Evolutionary conservation across 2,113 vertebrate species (phyloP).

Genomic region (Neodontobutis hainanensis): DNA sequence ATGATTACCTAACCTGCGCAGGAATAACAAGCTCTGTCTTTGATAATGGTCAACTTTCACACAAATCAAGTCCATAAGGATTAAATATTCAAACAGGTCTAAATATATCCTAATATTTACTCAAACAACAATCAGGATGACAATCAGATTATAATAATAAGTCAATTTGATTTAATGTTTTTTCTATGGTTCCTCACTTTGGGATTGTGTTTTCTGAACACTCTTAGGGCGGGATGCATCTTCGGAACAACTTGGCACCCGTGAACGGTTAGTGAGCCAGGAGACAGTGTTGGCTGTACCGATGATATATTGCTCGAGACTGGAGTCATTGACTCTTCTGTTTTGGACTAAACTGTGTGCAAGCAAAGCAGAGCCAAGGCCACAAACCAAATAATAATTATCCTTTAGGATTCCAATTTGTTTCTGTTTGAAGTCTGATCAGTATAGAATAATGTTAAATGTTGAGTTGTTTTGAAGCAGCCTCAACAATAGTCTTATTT

Average conservation of each 20-base stretch:
- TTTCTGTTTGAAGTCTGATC: neutral
- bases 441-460: constrained; percentile 23
- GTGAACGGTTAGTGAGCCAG: constrained; percentile 4
- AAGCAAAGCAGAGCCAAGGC: neutral
- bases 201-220: constrained; percentile 13
- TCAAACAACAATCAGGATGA: too few relatives aligned
- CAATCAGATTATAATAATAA: too few relatives aligned
- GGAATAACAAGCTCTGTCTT: too few relatives aligned
- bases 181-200: neutral
- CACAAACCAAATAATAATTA: constrained; percentile 8
- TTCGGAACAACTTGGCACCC: constrained; percentile 17
- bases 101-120: too few relatives aligned
- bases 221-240: neutral
- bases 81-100: too few relatives aligned
- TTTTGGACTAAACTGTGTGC: constrained; percentile 18
- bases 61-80: too few relatives aligned
- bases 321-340: constrained; percentile 18
- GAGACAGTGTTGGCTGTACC: constrained; percentile 9
- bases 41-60: too few relatives aligned
- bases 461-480: constrained; percentile 1
- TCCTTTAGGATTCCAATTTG: neutral
- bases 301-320: constrained; percentile 5
- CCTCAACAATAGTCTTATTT: neutral
- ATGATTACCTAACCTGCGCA: too few relatives aligned
- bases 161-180: too few relatives aligned